These are phyloP conservation scores for Doris montereyensis DNA, from an alignment of 2,888 invertebrate genomes.

Conservation along the genomic window DNA sequence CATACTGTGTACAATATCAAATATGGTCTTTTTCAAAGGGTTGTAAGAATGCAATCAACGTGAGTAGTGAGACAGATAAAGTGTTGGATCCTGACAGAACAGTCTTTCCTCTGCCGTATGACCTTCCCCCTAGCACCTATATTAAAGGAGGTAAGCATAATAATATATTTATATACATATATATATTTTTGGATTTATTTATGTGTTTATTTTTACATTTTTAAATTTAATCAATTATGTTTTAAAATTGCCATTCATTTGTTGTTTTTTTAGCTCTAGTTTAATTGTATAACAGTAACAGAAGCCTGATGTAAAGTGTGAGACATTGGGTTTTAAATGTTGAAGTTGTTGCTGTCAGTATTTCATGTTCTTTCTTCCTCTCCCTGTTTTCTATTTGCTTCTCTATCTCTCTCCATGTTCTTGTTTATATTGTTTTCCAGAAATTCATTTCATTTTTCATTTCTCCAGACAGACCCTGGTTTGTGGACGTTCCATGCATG, in stretches of 20 bases:
- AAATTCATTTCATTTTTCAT: no score
- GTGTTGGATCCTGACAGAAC: constrained; percentile 42
- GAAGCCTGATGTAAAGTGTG: no score
- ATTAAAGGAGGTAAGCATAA: constrained; percentile 68
- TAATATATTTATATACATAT: neutral
- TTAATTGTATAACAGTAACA: neutral
- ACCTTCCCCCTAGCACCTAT: constrained; percentile 85
- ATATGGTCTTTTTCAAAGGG: constrained; percentile 74
- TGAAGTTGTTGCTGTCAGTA: no score
- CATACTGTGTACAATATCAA: no score
- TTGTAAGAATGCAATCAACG: constrained; percentile 46
- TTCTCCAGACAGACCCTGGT: constrained; percentile 69
- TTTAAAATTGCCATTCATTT: neutral
- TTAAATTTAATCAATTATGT: neutral
- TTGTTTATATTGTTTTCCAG: no score
- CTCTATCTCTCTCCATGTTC: no score
- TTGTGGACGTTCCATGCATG: constrained; percentile 69
- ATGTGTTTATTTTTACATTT: neutral
- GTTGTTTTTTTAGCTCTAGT: neutral
- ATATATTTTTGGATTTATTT: neutral
- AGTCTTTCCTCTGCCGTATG: constrained; percentile 83
- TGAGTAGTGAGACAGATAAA: constrained; percentile 48
- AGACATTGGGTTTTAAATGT: no score
- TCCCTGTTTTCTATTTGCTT: no score
- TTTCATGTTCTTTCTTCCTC: no score